Conservation (phyloP, 1,140 invertebrate genomes). For the Heliconius hewitsoni region DNA sequence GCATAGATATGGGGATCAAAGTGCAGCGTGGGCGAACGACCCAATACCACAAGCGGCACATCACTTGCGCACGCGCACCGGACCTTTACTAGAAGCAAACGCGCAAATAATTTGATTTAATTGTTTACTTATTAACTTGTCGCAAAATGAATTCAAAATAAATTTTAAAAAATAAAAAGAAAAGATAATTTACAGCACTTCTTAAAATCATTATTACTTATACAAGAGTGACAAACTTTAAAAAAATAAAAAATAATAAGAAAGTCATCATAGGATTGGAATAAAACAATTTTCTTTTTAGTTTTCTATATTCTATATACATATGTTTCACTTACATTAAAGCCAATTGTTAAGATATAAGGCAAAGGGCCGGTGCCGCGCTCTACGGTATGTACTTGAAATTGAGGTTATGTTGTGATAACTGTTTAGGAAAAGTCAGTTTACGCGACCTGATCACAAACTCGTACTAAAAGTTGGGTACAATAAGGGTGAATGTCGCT, state of each 20-base stretch:
- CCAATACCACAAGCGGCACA: constrained; percentile 71
- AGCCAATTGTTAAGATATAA: constrained; percentile 61
- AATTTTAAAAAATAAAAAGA: constrained; percentile 11
- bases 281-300: constrained; percentile 72
- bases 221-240: neutral
- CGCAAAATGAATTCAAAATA: constrained; percentile 6
- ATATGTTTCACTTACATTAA: constrained; percentile 54
- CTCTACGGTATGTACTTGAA: constrained; percentile 56
- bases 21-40: constrained; percentile 77
- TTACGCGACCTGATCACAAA: constrained; percentile 46
- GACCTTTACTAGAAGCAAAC: constrained; percentile 58
- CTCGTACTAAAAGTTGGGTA: constrained; percentile 52
- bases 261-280: constrained; percentile 54
- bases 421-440: constrained; percentile 70
- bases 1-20: constrained; percentile 79
- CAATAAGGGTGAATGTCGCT: constrained; percentile 63
- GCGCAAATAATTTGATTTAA: constrained; percentile 47
- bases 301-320: constrained; percentile 51
- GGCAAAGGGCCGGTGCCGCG: constrained; percentile 59
- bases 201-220: constrained; percentile 3
- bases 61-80: constrained; percentile 60
- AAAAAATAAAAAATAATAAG: constrained; percentile 22
- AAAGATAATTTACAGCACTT: neutral
- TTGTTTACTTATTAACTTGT: neutral
- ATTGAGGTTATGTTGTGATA: constrained; percentile 81